Evolutionary conservation across 2,113 vertebrate genomes (phyloP), one percentile per base, ranked within the genome.

Genomic region (Xerus inauris): DNA sequence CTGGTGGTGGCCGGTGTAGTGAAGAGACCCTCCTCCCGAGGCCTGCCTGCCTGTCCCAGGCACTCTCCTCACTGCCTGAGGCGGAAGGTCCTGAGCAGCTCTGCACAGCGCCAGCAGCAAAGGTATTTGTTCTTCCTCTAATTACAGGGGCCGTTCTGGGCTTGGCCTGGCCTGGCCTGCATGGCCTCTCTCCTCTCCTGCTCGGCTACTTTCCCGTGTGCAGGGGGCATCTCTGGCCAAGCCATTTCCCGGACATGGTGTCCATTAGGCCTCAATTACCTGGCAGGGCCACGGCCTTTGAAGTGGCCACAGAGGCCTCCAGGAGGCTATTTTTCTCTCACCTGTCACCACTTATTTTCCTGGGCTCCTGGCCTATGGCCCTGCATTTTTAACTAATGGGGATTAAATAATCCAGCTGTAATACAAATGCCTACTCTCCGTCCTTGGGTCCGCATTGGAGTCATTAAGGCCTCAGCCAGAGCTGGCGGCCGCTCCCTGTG

Each of bases 361-460:
- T 80, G 95, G 98, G 94, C 98, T 98, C 98, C 98, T 97, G 97
- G 98, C 98, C 96, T 89, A 97, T 98, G 98, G 98, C 98, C 96
- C 94, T 38, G 97, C 97, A 95, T 97, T 98, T 98, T 97, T 96
- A 97, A 97, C 98, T 98, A 98, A 98, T 97, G 97, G 97, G 97
- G 98, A 99, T 98, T 98, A 98, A 98, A 98, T 98, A 98, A 98
- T 98, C 98, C 98, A 98, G 98, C 97, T 98, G 98, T 97, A 97
- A 98, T 96, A 95, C 97, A 98, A 98, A 98, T 97, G 98, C 98
- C 98, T 86, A 91, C 93, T 97, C 97, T 97, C 93, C 91, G 97
- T 96, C 97, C 93, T 96, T 94, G 92, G 97, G 98, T 98, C 98
- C 93, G 76, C 88, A 94, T 84, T 95, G 95, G 98, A 98, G 97